Evolutionary conservation across 2,797 vertebrate species (phyloP).

Genomic region (Gymnocypris eckloni): DNA sequence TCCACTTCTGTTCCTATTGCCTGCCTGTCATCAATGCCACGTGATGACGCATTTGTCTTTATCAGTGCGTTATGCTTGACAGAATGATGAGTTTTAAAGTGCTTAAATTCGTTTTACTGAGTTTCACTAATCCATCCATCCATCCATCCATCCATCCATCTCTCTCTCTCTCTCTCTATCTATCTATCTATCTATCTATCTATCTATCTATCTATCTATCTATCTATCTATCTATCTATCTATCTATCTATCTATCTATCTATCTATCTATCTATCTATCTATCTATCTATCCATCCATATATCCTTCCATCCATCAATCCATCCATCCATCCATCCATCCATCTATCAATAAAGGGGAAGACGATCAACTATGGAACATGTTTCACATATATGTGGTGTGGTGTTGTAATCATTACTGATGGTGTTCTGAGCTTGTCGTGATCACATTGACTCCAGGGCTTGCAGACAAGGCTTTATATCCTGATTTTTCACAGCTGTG

Average conservation of each 20-base stretch:
- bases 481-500: slow-evolving; percentile 36
- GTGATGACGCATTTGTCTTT: slow-evolving; percentile 71
- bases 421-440: background rate
- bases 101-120: slow-evolving; percentile 28
- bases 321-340: background rate
- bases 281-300: background rate
- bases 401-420: background rate
- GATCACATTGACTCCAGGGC: background rate
- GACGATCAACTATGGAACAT: background rate
- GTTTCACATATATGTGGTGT: background rate
- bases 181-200: background rate
- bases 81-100: slow-evolving; percentile 1
- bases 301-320: no score
- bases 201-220: background rate
- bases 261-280: background rate
- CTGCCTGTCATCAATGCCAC: slow-evolving; percentile 63
- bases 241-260: background rate
- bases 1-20: slow-evolving; percentile 56
- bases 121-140: background rate
- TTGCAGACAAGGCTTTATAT: slow-evolving; percentile 14
- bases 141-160: background rate
- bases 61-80: slow-evolving; percentile 64
- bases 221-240: background rate
- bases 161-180: background rate
- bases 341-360: background rate